phyloP scores from a whole-genome alignment of 2,113 vertebrate genomes.

The Eudyptes chrysolophus region DNA sequence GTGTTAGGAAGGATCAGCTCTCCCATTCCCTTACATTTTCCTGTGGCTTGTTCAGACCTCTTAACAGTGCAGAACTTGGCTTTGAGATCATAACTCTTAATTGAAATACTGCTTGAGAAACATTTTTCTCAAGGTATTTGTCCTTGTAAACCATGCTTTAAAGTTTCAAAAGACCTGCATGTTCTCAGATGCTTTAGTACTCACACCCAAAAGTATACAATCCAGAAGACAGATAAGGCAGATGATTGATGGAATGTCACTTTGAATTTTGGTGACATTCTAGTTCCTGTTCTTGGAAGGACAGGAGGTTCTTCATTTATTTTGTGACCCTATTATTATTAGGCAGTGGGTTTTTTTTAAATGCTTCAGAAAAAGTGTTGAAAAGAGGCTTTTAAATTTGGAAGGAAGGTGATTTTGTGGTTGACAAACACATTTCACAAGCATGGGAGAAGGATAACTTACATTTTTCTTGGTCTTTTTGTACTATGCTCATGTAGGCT shows the following conservation, averaged over 20 bases:
- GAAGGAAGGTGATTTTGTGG: neutral
- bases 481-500: neutral
- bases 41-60: neutral
- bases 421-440: neutral
- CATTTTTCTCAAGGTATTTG: neutral
- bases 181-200: neutral
- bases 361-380: neutral
- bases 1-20: neutral
- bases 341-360: neutral
- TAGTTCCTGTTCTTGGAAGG: neutral
- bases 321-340: neutral
- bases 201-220: neutral
- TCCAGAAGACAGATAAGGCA: conserved; percentile 1
- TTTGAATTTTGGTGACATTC: neutral
- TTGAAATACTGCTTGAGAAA: neutral
- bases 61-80: neutral
- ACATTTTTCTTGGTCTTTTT: neutral
- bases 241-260: neutral
- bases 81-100: neutral
- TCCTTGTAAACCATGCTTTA: neutral
- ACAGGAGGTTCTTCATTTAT: neutral
- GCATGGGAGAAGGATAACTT: neutral
- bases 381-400: neutral
- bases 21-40: neutral
- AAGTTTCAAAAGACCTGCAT: neutral